Base-by-base conservation (phyloP, 1,140 invertebrate species). In the Idris sp. region DNA sequence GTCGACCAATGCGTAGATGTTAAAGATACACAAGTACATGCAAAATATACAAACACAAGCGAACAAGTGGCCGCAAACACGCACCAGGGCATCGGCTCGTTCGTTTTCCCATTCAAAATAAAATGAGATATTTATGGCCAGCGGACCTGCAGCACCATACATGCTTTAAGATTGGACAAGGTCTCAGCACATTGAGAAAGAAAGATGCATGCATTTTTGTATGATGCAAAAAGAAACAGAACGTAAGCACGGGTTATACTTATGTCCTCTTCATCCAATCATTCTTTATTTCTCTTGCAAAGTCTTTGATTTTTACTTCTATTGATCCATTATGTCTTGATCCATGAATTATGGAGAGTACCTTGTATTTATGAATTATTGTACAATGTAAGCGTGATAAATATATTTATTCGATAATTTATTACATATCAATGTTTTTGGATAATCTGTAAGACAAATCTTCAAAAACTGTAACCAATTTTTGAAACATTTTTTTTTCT, bases 21-120 rank as follows among this genome's bases (percentile, higher is more conserved):
- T 64, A 72, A 69, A 53, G 76, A 26, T 61, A 67, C 64, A 77
- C 68, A 18, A 26, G 41, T 35, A 68, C 62, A 73, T 54, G 28
- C 64, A 44, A 48, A 76, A 58, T 46, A 38, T 38, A 56, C 56
- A 35, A 69, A 74, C 31, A 72, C 64, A 31, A 8, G n/a, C 53
- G 41, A 15, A 31, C 49, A 19, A 59, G 28, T 51, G 58, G 19
- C 38, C 65, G 72, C 71, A 71, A 69, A 72, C 74, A 73, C 44
- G 35, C 67, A 56, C 58, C 71, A 54, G 71, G 71, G 74, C 79
- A 80, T 83, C 84, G 83, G 79, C 74, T 84, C 81, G 80, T 86
- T 86, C 86, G 80, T 86, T 87, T 85, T 86, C 81, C 84, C 82
- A 84, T 86, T 87, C 80, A 82, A 86, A 86, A 85, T 86, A 86